Evolutionary conservation across 1,140 invertebrate species (phyloP).

Genomic region (Cryptotermes secundus): DNA sequence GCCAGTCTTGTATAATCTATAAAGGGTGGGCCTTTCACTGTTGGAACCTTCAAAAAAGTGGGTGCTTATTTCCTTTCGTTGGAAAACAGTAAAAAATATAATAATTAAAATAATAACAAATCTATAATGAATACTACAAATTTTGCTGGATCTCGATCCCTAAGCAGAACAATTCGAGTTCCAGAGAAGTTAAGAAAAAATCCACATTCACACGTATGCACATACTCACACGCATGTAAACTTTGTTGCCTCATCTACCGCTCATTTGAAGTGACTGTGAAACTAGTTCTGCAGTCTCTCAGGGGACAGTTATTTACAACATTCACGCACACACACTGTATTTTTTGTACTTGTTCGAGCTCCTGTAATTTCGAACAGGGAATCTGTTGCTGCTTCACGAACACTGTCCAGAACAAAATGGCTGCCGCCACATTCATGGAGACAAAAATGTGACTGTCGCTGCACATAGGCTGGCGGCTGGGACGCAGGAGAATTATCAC

Average conservation of each 20-base stretch:
- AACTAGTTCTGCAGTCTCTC: not conserved
- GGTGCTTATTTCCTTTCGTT: too few species aligned
- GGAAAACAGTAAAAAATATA: too few species aligned
- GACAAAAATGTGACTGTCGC: conserved; percentile 4
- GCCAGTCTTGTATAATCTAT: too few species aligned
- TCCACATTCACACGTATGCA: too few species aligned
- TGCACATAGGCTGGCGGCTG: not conserved
- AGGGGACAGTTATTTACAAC: not conserved
- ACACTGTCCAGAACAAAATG: not conserved
- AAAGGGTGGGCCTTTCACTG: too few species aligned
- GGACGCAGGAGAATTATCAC: conserved; percentile 27
- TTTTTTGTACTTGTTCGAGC: conserved; percentile 9
- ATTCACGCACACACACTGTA: not conserved
- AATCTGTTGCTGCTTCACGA: not conserved
- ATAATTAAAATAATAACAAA: too few species aligned
- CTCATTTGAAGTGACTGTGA: not conserved
- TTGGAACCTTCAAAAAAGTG: too few species aligned
- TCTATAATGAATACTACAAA: too few species aligned
- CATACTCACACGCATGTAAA: too few species aligned
- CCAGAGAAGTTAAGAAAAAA: too few species aligned
- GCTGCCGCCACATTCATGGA: not conserved
- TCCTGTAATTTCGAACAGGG: conserved; percentile 14
- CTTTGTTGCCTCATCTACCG: not conserved
- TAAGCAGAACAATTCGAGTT: too few species aligned
- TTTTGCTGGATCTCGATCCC: too few species aligned